Percentiles rank a stretch among this genome's conserved stretches.
Conservation (phyloP, 2,888 invertebrate genomes). For the Perithous albicinctus region DNA sequence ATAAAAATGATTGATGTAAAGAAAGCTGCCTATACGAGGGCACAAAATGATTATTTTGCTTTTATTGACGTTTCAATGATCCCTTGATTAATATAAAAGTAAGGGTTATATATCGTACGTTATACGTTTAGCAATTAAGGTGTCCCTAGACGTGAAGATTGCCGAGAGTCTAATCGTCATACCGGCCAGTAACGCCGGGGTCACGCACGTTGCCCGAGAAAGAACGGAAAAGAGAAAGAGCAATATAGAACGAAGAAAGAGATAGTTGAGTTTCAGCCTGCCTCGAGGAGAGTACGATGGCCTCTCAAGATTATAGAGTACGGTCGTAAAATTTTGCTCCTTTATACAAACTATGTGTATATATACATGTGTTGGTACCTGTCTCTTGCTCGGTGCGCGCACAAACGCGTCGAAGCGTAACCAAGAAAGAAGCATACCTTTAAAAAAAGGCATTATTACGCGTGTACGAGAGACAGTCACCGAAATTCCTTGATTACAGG, state of each 20-base stretch:
- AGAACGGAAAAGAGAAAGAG: slow-evolving; percentile 59
- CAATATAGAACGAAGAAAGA: slow-evolving; percentile 57
- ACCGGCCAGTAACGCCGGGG: slow-evolving; percentile 54
- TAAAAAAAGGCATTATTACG: slow-evolving; percentile 24
- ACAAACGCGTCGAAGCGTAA: slow-evolving; percentile 40
- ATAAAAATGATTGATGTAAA: no score
- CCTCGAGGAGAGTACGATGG: slow-evolving; percentile 70
- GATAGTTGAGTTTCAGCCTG: slow-evolving; percentile 54
- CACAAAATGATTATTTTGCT: no score
- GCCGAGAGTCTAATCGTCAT: slow-evolving; percentile 44
- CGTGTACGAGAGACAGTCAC: slow-evolving; percentile 41
- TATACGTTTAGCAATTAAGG: background rate
- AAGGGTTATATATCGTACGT: slow-evolving; percentile 4
- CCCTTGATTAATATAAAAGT: background rate
- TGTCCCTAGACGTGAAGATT: slow-evolving; percentile 16
- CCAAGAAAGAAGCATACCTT: slow-evolving; percentile 15
- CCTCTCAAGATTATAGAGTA: slow-evolving; percentile 71
- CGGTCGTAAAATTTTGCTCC: slow-evolving; percentile 36
- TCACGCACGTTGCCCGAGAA: slow-evolving; percentile 66
- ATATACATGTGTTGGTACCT: slow-evolving; percentile 16
- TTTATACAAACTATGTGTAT: slow-evolving; percentile 46
- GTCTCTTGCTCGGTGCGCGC: slow-evolving; percentile 25
- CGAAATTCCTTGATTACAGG: slow-evolving; percentile 49
- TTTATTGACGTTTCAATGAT: no score
- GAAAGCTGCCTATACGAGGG: no score